phyloP scores from a whole-genome alignment of 2,888 invertebrate species.

The Labia minor region DNA sequence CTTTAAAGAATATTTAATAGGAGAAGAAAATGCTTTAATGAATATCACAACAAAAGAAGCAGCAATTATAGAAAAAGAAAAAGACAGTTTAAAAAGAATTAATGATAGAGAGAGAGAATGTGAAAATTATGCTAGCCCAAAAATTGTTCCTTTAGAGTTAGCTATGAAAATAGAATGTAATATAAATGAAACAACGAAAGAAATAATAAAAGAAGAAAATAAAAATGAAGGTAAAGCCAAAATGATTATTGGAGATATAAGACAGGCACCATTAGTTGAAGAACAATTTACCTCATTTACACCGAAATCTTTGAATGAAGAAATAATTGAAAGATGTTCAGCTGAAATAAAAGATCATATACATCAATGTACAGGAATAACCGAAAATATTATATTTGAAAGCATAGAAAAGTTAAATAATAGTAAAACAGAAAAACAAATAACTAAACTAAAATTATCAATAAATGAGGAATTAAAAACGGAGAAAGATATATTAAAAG shows the following conservation, averaged over 20 bases:
- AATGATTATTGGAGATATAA: constrained; percentile 14
- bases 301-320: neutral
- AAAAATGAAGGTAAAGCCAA: constrained; percentile 16
- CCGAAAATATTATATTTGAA: constrained; percentile 15
- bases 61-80: neutral
- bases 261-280: constrained; percentile 18
- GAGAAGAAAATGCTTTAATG: constrained; percentile 18
- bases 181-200: constrained; percentile 18
- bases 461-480: neutral
- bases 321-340: constrained; percentile 13
- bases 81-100: constrained; percentile 19
- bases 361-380: constrained; percentile 5
- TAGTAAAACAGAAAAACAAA: neutral
- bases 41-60: constrained; percentile 20
- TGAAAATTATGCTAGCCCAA: constrained; percentile 18
- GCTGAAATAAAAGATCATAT: constrained; percentile 14
- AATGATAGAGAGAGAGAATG: neutral
- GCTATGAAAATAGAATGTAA: constrained; percentile 22
- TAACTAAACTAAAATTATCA: neutral
- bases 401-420: neutral
- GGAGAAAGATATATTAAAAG: too few relatives aligned
- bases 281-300: constrained; percentile 14
- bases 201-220: constrained; percentile 14
- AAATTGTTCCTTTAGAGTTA: constrained; percentile 19
- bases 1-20: neutral